phyloP scores from a whole-genome alignment of 2,888 invertebrate genomes.

The Plutella xylostella region DNA sequence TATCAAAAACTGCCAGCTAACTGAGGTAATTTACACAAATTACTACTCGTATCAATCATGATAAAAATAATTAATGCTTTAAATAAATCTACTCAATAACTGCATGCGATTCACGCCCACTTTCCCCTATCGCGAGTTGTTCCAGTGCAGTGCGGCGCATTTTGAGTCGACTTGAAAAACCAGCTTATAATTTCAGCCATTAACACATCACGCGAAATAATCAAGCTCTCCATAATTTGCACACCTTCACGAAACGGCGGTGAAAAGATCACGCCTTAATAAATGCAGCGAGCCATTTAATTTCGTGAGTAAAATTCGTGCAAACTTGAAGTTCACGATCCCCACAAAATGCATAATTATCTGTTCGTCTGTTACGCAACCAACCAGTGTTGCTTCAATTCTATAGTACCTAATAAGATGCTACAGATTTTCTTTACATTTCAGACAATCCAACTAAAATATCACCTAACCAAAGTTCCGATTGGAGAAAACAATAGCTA shows the following conservation, averaged over 20 bases:
- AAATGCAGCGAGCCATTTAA: constrained; percentile 1
- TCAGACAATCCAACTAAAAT: no score
- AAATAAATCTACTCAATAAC: constrained; percentile 28
- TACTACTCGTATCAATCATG: background rate
- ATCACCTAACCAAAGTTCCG: no score
- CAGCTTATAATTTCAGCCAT: constrained; percentile 25
- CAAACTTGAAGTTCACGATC: no score
- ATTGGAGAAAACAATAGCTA: no score
- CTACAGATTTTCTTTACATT: no score
- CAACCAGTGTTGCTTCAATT: no score
- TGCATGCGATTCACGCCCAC: constrained; percentile 21
- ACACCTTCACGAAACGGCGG: constrained; percentile 16
- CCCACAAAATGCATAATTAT: no score
- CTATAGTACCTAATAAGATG: no score
- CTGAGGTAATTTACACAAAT: background rate
- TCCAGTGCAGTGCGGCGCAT: no score
- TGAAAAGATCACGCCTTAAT: constrained; percentile 1
- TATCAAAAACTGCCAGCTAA: background rate
- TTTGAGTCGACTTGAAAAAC: constrained; percentile 9
- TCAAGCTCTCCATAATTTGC: constrained; percentile 22
- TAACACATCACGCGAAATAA: constrained; percentile 28
- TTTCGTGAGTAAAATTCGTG: no score
- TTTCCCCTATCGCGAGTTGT: constrained; percentile 16
- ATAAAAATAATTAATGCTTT: background rate
- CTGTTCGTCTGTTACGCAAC: no score